Percentiles rank a stretch among this genome's conserved stretches.
Evolutionary conservation across 1,140 invertebrate species (phyloP).

Genomic region (Nephila pilipes): DNA sequence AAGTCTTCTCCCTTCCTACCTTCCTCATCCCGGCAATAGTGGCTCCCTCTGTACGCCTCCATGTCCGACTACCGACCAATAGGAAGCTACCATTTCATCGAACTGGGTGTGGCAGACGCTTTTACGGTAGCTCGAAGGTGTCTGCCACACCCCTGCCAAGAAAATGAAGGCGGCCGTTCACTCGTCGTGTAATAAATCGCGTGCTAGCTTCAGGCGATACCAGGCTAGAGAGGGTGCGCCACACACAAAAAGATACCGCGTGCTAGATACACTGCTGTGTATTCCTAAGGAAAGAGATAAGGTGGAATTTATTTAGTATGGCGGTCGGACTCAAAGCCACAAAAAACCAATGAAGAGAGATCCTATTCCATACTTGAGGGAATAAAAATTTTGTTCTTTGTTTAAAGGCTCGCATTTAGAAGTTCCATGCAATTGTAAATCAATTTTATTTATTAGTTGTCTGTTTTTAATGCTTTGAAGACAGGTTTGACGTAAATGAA

Average conservation of each 20-base stretch:
- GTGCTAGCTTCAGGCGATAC: conserved; percentile 6
- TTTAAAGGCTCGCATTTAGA: neutral
- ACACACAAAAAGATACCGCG: conserved; percentile 59
- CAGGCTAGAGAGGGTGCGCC: neutral
- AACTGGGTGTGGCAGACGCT: conserved; percentile 66
- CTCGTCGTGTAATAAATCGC: neutral
- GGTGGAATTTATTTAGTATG: conserved; percentile 30
- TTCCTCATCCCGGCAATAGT: conserved; percentile 19
- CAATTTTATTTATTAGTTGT: no score
- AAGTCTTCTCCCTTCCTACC: neutral
- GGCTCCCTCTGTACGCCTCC: conserved; percentile 72
- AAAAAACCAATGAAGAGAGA: neutral
- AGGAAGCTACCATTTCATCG: conserved; percentile 59
- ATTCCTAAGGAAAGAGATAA: neutral
- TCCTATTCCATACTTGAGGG: neutral
- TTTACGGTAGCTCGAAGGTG: conserved; percentile 61
- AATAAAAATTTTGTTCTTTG: neutral
- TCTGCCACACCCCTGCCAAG: conserved; percentile 63
- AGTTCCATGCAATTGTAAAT: no score
- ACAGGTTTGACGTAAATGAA: no score
- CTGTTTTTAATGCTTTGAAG: no score
- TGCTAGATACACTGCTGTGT: neutral
- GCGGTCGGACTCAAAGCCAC: neutral
- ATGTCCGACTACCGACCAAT: conserved; percentile 32
- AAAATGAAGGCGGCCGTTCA: conserved; percentile 73